phyloP scores from a whole-genome alignment of 2,888 invertebrate genomes.

The Phalera bucephala region DNA sequence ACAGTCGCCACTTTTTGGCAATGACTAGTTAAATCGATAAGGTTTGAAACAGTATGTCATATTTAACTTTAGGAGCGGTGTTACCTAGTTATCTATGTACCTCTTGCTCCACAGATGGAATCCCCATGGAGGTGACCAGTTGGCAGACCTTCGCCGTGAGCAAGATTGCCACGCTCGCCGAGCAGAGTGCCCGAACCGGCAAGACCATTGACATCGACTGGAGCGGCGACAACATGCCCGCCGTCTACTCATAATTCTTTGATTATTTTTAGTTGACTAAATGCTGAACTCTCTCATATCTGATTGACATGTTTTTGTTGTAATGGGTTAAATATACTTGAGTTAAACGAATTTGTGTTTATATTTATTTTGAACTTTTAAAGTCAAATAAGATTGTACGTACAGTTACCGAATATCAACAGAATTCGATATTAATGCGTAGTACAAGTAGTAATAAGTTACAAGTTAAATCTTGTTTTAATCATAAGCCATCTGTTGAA shows the following conservation, averaged over 20 bases:
- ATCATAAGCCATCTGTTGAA: too few species aligned
- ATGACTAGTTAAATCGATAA: too few species aligned
- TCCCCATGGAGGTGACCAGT: constrained; percentile 59
- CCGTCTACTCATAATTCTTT: constrained; percentile 45
- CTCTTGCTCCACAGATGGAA: constrained; percentile 40
- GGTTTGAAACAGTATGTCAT: too few species aligned
- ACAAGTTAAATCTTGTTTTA: too few species aligned
- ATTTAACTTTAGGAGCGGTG: too few species aligned
- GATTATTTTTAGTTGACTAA: not conserved
- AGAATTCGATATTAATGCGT: too few species aligned
- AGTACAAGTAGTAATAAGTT: too few species aligned
- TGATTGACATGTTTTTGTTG: not conserved
- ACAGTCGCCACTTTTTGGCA: too few species aligned
- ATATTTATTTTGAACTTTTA: too few species aligned
- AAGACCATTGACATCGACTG: constrained; percentile 77
- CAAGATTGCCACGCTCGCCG: constrained; percentile 82
- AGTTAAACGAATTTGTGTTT: not conserved
- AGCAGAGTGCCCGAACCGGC: constrained; percentile 80
- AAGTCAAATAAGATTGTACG: too few species aligned
- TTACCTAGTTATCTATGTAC: too few species aligned
- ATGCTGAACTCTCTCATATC: not conserved
- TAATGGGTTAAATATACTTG: not conserved
- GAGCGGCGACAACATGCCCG: constrained; percentile 67
- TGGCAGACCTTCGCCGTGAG: constrained; percentile 81
- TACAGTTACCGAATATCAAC: too few species aligned